These are phyloP conservation scores for Peribatodes rhomboidaria DNA, from an alignment of 2,888 invertebrate species.

Conservation along the genomic window DNA sequence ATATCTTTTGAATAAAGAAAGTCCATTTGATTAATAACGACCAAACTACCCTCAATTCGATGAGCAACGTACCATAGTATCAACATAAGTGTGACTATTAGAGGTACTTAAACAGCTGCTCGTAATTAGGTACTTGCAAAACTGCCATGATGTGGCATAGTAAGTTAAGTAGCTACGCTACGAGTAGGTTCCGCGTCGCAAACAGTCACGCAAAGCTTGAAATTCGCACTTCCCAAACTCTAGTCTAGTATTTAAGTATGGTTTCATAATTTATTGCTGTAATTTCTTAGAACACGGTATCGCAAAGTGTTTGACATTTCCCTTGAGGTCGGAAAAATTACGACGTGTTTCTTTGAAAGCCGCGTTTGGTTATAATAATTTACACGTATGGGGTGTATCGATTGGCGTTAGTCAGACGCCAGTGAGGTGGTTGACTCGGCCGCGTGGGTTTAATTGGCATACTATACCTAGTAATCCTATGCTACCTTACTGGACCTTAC, in stretches of 20 bases:
- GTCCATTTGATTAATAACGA: constrained; percentile 23
- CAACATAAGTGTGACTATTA: too few relatives aligned
- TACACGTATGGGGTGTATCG: constrained; percentile 51
- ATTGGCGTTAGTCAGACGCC: constrained; percentile 57
- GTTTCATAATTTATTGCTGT: constrained; percentile 28
- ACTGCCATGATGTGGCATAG: neutral
- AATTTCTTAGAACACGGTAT: constrained; percentile 35
- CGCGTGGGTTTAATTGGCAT: constrained; percentile 47
- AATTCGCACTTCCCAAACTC: constrained; percentile 35
- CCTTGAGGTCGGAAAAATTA: constrained; percentile 44
- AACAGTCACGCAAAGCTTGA: constrained; percentile 37
- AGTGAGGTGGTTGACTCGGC: constrained; percentile 66
- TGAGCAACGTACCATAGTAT: neutral
- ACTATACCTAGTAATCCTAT: constrained; percentile 30
- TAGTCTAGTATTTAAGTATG: constrained; percentile 28
- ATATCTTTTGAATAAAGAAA: constrained; percentile 26
- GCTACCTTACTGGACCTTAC: constrained; percentile 52
- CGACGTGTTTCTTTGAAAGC: constrained; percentile 52
- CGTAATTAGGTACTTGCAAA: neutral
- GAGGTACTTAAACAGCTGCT: neutral
- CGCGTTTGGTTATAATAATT: constrained; percentile 33
- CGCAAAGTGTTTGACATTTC: constrained; percentile 53
- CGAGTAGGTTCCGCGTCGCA: constrained; percentile 1
- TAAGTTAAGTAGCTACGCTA: neutral
- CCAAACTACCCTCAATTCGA: constrained; percentile 19